A percentile compares a stretch with the other conserved stretches of the same genome.
Evolutionary conservation across 2,113 vertebrate genomes (phyloP).

Genomic region (Neomonachus schauinslandi): DNA sequence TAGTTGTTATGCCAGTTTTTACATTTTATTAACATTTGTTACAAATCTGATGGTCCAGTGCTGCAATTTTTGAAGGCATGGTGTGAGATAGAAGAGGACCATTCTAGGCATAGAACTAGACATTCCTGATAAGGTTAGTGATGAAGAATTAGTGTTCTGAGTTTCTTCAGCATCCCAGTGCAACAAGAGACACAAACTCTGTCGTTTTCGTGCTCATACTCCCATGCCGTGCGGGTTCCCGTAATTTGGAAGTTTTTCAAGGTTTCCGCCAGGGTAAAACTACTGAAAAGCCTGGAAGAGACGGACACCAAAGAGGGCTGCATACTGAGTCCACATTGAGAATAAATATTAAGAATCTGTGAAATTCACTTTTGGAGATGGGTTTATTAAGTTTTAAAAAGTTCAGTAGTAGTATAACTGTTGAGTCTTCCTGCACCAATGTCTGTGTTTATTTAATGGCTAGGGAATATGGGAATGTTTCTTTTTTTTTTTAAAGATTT

Average conservation of each 20-base stretch:
- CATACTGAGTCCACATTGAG: neutral
- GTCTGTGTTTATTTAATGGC: neutral
- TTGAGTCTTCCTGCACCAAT: neutral
- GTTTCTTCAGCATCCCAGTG: neutral
- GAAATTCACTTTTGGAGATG: neutral
- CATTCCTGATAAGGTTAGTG: constrained; percentile 2
- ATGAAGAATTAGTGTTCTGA: neutral
- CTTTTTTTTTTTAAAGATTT: neutral
- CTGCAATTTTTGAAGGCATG: neutral
- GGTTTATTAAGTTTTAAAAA: constrained; percentile 10
- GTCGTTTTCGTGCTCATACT: neutral
- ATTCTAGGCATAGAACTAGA: neutral
- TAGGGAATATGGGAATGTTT: neutral
- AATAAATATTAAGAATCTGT: neutral
- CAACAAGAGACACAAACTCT: neutral
- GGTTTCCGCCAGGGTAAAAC: neutral
- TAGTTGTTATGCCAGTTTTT: neutral
- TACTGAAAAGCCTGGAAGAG: neutral
- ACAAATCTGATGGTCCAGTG: neutral
- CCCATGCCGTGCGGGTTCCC: neutral
- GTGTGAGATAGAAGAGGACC: neutral
- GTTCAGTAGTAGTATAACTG: neutral
- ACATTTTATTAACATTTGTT: neutral
- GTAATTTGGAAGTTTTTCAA: neutral
- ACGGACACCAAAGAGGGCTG: neutral